A percentile compares a stretch with the other conserved stretches of the same genome.
These are phyloP conservation scores for Hippocampus kuda DNA, from an alignment of 2,797 vertebrate genomes.

Conservation along the genomic window DNA sequence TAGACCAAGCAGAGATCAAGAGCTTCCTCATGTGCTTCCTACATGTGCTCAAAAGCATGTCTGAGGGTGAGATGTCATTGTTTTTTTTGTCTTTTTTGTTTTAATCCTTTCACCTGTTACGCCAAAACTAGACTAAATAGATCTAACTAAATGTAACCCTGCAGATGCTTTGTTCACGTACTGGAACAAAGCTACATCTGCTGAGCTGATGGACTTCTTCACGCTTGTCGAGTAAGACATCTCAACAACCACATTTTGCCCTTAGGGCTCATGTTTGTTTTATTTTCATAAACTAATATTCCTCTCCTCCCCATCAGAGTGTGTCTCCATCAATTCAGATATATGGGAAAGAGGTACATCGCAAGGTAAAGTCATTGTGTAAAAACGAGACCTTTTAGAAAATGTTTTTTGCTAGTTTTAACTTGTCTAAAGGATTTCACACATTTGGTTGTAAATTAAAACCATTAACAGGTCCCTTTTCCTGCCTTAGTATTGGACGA, in stretches of 20 bases:
- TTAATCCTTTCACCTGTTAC: neutral
- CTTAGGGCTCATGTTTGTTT: neutral
- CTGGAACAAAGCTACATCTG: conserved; percentile 90
- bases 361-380: conserved; percentile 80
- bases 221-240: conserved; percentile 89
- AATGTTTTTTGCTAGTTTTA: neutral
- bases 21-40: conserved; percentile 96
- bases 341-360: conserved; percentile 96
- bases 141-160: neutral
- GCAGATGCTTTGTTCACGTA: conserved; percentile 91
- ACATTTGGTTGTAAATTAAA: neutral
- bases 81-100: neutral
- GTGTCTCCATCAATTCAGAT: conserved; percentile 96
- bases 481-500: neutral
- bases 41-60: conserved; percentile 96
- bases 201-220: conserved; percentile 97
- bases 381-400: neutral
- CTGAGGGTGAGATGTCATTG: conserved; percentile 74
- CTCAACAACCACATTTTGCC: neutral
- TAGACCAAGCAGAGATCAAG: conserved; percentile 93
- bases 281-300: neutral
- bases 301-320: conserved; percentile 67
- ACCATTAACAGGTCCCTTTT: neutral
- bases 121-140: neutral
- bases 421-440: neutral